Conservation (phyloP, 2,888 invertebrate genomes). For the Epirrhoe alternata region DNA sequence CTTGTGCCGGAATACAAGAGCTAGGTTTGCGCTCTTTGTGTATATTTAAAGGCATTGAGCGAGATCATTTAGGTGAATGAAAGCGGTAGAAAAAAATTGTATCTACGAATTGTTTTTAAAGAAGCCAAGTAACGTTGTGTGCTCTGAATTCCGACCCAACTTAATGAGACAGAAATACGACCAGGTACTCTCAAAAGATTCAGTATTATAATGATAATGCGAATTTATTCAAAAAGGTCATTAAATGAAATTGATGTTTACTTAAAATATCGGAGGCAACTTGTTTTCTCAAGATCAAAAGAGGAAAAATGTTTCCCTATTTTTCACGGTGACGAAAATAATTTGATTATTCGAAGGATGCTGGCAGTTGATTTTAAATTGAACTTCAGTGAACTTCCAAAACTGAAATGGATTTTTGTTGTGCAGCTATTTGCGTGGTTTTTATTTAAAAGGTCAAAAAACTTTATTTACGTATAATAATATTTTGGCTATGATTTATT, state of each 20-base stretch:
- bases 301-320: conserved; percentile 67
- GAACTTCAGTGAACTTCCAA: conserved; percentile 68
- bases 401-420: conserved; percentile 72
- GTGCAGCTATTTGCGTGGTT: conserved; percentile 58
- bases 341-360: conserved; percentile 72
- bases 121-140: conserved; percentile 2
- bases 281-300: conserved; percentile 72
- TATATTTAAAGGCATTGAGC: neutral
- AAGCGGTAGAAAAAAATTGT: neutral
- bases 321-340: conserved; percentile 76
- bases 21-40: conserved; percentile 9
- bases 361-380: conserved; percentile 76
- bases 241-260: conserved; percentile 69
- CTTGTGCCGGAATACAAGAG: conserved; percentile 40
- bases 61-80: neutral
- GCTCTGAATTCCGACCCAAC: conserved; percentile 14
- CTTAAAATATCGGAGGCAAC: conserved; percentile 65
- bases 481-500: neutral
- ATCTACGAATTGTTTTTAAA: neutral
- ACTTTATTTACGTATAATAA: neutral
- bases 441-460: conserved; percentile 19
- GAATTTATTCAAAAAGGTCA: conserved; percentile 58
- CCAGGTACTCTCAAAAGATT: conserved; percentile 39
- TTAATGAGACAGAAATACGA: conserved; percentile 55
- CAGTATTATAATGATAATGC: conserved; percentile 51